These are phyloP conservation scores for Pristionchus fissidentatus DNA, from an alignment of 2,888 invertebrate species.

Conservation along the genomic window DNA sequence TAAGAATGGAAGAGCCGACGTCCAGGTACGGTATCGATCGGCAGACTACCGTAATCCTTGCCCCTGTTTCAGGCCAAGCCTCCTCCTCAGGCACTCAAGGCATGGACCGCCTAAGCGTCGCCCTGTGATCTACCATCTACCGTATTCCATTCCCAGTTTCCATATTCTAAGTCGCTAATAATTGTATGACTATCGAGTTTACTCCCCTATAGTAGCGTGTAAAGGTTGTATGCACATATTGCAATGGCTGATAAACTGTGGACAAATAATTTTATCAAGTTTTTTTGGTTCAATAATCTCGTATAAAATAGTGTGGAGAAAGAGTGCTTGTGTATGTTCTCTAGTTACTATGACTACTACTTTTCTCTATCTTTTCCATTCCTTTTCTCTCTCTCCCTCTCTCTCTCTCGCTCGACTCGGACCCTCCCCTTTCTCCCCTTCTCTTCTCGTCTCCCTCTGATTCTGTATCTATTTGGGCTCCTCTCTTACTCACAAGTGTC, in stretches of 20 bases:
- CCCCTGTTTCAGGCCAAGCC: slow-evolving; percentile 75
- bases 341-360: slow-evolving; percentile 20
- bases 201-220: slow-evolving; percentile 19
- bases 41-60: slow-evolving; percentile 77
- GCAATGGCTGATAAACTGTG: neutral
- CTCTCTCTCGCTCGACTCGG: slow-evolving; percentile 49
- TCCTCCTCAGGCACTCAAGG: slow-evolving; percentile 37
- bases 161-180: slow-evolving; percentile 3
- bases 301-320: slow-evolving; percentile 51
- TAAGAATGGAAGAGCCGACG: slow-evolving; percentile 77
- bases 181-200: neutral
- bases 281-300: slow-evolving; percentile 13
- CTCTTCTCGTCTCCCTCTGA: slow-evolving; percentile 47
- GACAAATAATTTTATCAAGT: neutral
- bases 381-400: slow-evolving; percentile 15
- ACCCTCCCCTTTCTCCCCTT: slow-evolving; percentile 47
- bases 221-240: slow-evolving; percentile 42
- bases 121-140: slow-evolving; percentile 16
- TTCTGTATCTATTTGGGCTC: slow-evolving; percentile 47
- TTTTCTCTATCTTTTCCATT: slow-evolving; percentile 34
- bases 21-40: slow-evolving; percentile 71
- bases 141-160: slow-evolving; percentile 9
- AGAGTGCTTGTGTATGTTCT: slow-evolving; percentile 31
- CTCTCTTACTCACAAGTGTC: slow-evolving; percentile 38
- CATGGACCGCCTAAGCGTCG: slow-evolving; percentile 32